These are phyloP conservation scores for Daboia siamensis DNA, from an alignment of 2,113 vertebrate genomes.

Conservation along the genomic window DNA sequence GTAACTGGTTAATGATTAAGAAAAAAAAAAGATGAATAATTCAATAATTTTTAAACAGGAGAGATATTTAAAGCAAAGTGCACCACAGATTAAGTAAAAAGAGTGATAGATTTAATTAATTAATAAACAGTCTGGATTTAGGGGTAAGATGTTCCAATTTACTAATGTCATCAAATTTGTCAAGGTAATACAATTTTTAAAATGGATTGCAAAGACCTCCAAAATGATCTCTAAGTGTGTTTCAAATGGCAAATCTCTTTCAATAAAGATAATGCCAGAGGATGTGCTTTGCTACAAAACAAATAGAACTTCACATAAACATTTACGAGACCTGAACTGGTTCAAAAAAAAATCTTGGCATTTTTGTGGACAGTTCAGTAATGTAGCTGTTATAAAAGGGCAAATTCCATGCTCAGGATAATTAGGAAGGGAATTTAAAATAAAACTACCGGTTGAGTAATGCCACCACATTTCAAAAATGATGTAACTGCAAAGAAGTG, in stretches of 20 bases:
- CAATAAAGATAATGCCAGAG: background rate
- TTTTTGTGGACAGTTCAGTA: background rate
- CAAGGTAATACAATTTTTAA: background rate
- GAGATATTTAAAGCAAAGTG: background rate
- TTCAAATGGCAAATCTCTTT: background rate
- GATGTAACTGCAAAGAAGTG: background rate
- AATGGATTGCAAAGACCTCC: background rate
- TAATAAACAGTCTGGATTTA: background rate
- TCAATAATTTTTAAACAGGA: background rate
- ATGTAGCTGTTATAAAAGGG: background rate
- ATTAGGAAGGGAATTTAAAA: background rate
- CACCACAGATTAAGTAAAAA: background rate
- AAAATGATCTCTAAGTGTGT: background rate
- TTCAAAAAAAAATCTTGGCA: background rate
- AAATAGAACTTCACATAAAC: background rate
- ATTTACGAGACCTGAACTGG: background rate
- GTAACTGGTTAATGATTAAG: background rate
- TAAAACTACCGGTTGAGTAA: background rate
- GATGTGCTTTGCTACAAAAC: background rate
- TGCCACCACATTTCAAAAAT: background rate
- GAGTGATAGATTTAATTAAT: background rate
- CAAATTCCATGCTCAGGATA: background rate
- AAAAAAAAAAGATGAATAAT: background rate
- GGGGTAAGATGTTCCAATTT: background rate
- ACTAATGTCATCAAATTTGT: background rate